phyloP scores from a whole-genome alignment of 2,888 invertebrate species.

The Rosalia funebris region DNA sequence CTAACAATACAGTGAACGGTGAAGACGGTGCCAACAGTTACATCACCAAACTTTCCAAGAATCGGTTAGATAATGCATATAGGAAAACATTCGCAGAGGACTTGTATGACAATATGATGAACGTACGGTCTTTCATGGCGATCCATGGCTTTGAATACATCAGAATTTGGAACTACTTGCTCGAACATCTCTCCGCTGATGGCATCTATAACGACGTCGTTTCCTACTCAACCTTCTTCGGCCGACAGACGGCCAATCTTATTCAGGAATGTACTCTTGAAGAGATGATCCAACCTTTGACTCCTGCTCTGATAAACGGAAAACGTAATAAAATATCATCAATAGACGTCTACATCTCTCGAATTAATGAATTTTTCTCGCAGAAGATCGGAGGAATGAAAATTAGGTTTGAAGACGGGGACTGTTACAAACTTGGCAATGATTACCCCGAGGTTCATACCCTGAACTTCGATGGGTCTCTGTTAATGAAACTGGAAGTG shows the following conservation, averaged over 20 bases:
- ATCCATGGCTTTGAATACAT: slow-evolving; percentile 22
- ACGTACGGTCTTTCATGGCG: slow-evolving; percentile 17
- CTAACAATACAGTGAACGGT: slow-evolving; percentile 15
- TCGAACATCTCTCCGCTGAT: slow-evolving; percentile 4
- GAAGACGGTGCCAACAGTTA: slow-evolving; percentile 19
- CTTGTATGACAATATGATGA: slow-evolving; percentile 23
- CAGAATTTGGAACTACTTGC: slow-evolving; percentile 21
- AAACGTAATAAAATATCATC: background rate
- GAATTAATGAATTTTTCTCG: background rate
- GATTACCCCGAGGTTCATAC: background rate
- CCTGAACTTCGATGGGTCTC: slow-evolving; percentile 2
- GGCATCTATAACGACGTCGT: slow-evolving; percentile 6
- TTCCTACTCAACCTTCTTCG: slow-evolving; percentile 13
- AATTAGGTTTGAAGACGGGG: background rate
- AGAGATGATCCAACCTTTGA: background rate
- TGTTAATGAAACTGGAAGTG: background rate
- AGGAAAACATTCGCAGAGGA: slow-evolving; percentile 14
- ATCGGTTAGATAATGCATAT: slow-evolving; percentile 17
- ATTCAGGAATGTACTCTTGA: background rate
- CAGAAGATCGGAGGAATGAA: slow-evolving; percentile 18
- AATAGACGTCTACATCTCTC: slow-evolving; percentile 8
- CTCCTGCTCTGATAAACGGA: slow-evolving; percentile 3
- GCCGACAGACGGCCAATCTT: slow-evolving; percentile 3
- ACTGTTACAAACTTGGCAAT: slow-evolving; percentile 1
- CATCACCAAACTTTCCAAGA: background rate